A percentile compares a stretch with the other conserved stretches of the same genome.
phyloP scores from a whole-genome alignment of 2,888 invertebrate genomes.

The Tetropium fuscum region DNA sequence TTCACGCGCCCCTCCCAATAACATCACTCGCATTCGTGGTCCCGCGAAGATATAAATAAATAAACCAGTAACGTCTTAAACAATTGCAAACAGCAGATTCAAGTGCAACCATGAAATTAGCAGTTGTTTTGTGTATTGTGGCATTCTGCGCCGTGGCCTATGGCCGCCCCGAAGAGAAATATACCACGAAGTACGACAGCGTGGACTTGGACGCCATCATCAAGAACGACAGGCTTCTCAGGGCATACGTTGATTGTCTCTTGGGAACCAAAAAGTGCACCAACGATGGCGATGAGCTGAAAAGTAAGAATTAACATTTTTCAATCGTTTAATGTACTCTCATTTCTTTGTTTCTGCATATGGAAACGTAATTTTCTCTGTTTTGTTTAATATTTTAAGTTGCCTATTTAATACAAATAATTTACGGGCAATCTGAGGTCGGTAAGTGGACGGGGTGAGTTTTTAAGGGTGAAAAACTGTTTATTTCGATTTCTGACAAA shows the following conservation, averaged over 20 bases:
- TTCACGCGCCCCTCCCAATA: too few species aligned
- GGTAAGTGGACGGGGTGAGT: too few species aligned
- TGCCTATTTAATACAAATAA: too few species aligned
- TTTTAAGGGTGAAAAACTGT: too few species aligned
- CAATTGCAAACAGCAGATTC: background rate
- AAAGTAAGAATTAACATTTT: constrained; percentile 69
- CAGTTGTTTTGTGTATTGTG: background rate
- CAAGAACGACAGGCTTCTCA: constrained; percentile 72
- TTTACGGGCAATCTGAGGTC: too few species aligned
- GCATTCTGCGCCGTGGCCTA: background rate
- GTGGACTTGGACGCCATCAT: constrained; percentile 77
- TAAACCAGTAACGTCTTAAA: constrained; percentile 5
- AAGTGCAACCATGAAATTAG: constrained; percentile 24
- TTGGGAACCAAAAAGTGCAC: constrained; percentile 75
- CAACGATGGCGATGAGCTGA: constrained; percentile 77
- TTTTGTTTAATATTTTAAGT: too few species aligned
- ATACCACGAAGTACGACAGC: constrained; percentile 77
- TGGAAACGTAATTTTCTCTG: too few species aligned
- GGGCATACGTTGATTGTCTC: constrained; percentile 65
- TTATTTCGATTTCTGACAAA: too few species aligned
- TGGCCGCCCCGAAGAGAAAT: constrained; percentile 53
- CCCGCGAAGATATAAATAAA: constrained; percentile 12
- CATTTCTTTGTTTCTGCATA: too few species aligned
- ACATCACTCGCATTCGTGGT: too few species aligned
- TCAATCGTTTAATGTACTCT: too few species aligned